Percentiles rank a stretch among this genome's conserved stretches.
Evolutionary conservation across 2,797 vertebrate genomes (phyloP).

Genomic region (Anniella stebbinsi): DNA sequence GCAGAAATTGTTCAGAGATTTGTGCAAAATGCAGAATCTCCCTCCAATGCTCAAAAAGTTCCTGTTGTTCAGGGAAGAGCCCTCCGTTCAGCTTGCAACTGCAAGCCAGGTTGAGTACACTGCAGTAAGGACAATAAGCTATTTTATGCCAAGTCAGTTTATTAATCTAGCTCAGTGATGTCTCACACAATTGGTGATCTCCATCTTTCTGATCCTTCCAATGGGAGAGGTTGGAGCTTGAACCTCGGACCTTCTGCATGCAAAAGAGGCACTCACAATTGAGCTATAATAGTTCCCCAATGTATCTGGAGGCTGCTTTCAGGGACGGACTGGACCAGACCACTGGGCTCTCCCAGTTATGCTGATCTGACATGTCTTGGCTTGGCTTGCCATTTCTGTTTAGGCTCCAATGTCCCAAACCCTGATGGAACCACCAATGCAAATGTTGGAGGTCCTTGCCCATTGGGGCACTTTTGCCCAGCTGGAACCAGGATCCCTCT

Average conservation of each 20-base stretch:
- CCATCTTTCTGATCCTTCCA: not conserved
- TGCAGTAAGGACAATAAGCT: too few species aligned
- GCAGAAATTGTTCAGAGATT: too few species aligned
- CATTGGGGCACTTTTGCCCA: slow-evolving; percentile 88
- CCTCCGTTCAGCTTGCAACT: too few species aligned
- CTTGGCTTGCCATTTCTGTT: not conserved
- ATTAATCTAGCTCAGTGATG: too few species aligned
- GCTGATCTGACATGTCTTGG: not conserved
- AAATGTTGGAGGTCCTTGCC: slow-evolving; percentile 88
- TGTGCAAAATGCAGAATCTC: too few species aligned
- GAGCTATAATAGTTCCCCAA: not conserved
- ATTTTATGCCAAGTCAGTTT: too few species aligned
- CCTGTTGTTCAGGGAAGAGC: too few species aligned
- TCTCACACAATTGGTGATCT: not conserved
- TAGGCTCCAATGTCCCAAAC: slow-evolving; percentile 87
- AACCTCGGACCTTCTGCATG: not conserved
- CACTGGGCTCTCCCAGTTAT: not conserved
- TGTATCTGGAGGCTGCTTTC: not conserved
- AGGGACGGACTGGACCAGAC: not conserved
- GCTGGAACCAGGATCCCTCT: slow-evolving; percentile 84
- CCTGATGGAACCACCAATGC: slow-evolving; percentile 82
- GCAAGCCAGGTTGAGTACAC: too few species aligned
- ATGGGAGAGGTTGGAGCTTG: not conserved
- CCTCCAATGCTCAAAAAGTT: too few species aligned
- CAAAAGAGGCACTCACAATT: not conserved